These are phyloP conservation scores for Neopelma chrysocephalum DNA, from an alignment of 2,797 vertebrate species.

Conservation along the genomic window DNA sequence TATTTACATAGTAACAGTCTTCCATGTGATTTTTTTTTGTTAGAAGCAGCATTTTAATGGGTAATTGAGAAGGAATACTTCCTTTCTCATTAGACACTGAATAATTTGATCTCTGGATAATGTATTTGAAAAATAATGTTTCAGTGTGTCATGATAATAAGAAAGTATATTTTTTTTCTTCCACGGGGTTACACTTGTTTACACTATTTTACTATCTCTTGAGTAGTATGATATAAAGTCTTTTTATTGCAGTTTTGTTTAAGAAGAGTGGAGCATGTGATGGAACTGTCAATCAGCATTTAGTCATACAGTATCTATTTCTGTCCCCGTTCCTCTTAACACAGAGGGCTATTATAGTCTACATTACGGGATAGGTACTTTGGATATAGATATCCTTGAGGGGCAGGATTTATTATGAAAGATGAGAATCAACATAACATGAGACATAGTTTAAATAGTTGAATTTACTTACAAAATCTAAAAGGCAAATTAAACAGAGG, in stretches of 20 bases:
- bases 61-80: conserved; percentile 66
- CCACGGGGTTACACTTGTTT: conserved; percentile 74
- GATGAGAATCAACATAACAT: conserved; percentile 76
- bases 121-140: conserved; percentile 60
- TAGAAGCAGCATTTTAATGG: conserved; percentile 60
- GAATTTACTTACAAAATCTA: conserved; percentile 70
- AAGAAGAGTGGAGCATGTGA: conserved; percentile 68
- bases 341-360: conserved; percentile 84
- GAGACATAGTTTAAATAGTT: conserved; percentile 76
- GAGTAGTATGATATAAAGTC: conserved; percentile 69
- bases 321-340: conserved; percentile 76
- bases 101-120: conserved; percentile 68
- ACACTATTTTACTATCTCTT: conserved; percentile 74
- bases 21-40: not conserved
- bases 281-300: conserved; percentile 81
- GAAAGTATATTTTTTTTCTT: conserved; percentile 49
- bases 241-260: conserved; percentile 76
- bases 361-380: conserved; percentile 75
- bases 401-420: conserved; percentile 82
- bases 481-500: conserved; percentile 57
- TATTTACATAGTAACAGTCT: conserved; percentile 65
- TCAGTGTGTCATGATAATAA: conserved; percentile 64
- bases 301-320: conserved; percentile 84
- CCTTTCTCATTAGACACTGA: conserved; percentile 59
- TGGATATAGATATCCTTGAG: conserved; percentile 81